phyloP scores from a whole-genome alignment of 2,113 vertebrate species.

The Fulmarus glacialis region DNA sequence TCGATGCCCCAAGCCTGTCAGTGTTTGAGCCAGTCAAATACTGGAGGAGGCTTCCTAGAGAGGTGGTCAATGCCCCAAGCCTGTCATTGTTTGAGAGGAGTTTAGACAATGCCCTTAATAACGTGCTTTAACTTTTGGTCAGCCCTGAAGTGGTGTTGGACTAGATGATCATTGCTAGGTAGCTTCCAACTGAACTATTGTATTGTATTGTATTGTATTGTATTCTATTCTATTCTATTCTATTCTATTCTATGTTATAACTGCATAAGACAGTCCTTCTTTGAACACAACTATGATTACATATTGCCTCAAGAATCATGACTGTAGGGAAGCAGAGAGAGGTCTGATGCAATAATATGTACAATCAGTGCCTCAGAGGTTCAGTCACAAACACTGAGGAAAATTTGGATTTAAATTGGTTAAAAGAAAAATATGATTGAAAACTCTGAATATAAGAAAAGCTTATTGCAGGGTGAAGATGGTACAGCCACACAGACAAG shows the following conservation, averaged over 20 bases:
- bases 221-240: background rate
- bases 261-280: background rate
- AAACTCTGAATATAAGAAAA: background rate
- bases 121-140: background rate
- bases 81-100: background rate
- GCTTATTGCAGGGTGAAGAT: background rate
- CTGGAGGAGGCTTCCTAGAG: background rate
- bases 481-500: background rate
- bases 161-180: too few relatives aligned
- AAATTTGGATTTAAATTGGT: background rate
- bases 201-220: background rate
- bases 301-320: background rate
- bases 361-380: background rate
- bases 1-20: too few relatives aligned
- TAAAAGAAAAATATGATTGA: background rate
- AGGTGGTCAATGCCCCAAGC: rapidly evolving
- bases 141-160: background rate
- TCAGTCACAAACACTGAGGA: background rate
- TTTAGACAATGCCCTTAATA: background rate
- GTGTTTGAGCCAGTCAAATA: too few relatives aligned
- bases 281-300: background rate
- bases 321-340: background rate
- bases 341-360: background rate
- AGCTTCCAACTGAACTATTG: background rate
- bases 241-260: background rate